Evolutionary conservation across 1,140 invertebrate species (phyloP).

Genomic region (Berghia stephanieae): DNA sequence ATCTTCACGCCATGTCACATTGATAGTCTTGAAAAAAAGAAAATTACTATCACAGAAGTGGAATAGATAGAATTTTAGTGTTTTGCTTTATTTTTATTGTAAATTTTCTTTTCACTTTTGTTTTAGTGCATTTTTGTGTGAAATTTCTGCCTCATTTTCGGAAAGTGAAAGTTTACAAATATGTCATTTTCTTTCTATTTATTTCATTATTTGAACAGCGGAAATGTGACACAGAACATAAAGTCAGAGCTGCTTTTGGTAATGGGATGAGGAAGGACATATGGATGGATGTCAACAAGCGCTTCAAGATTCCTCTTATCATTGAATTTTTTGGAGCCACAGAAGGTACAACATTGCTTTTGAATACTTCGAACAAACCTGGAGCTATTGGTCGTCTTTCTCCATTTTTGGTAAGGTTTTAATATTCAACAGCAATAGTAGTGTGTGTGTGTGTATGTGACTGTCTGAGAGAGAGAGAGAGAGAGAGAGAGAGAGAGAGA

Average conservation of each 20-base stretch:
- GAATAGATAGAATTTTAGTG: not conserved
- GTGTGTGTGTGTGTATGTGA: too few relatives aligned
- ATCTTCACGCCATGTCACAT: too few relatives aligned
- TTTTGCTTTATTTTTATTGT: not conserved
- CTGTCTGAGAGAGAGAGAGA: too few relatives aligned
- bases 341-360: conserved; percentile 90
- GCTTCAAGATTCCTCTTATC: conserved; percentile 86
- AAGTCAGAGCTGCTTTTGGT: conserved; percentile 43
- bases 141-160: not conserved
- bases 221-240: conserved; percentile 40
- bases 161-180: not conserved
- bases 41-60: not conserved
- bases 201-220: conserved; percentile 37
- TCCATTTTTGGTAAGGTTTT: conserved; percentile 43
- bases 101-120: not conserved
- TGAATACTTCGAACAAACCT: conserved; percentile 48
- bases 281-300: conserved; percentile 85
- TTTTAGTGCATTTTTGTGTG: not conserved
- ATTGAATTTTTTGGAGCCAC: conserved; percentile 96
- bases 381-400: conserved; percentile 51
- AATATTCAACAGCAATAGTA: not conserved
- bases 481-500: too few relatives aligned
- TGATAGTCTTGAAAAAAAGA: conserved; percentile 67
- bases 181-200: not conserved
- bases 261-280: conserved; percentile 90